These are phyloP conservation scores for Siniperca obscura DNA, from an alignment of 2,797 vertebrate genomes.

Conservation along the genomic window DNA sequence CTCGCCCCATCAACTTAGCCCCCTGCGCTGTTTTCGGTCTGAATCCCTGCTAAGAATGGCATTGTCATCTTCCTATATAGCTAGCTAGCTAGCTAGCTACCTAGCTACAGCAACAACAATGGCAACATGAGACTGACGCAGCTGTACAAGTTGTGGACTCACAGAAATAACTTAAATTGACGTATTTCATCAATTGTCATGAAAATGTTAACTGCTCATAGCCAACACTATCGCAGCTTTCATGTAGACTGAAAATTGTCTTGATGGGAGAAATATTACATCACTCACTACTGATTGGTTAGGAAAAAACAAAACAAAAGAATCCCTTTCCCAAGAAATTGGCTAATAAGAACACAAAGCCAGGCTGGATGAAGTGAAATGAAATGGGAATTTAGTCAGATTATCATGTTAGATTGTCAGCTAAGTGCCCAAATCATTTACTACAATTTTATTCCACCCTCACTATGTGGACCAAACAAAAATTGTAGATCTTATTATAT, in stretches of 20 bases:
- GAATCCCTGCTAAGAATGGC: background rate
- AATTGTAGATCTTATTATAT: background rate
- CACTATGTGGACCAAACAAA: background rate
- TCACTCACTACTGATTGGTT: background rate
- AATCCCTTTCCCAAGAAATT: background rate
- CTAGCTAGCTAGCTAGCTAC: background rate
- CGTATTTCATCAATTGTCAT: background rate
- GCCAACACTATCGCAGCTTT: background rate
- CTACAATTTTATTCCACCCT: background rate
- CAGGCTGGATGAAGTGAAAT: background rate
- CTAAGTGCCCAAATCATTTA: background rate
- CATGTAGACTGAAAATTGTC: no score
- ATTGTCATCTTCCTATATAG: background rate
- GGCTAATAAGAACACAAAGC: background rate
- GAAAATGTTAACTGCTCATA: background rate
- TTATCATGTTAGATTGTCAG: background rate
- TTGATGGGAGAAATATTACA: background rate
- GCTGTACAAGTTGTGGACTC: background rate
- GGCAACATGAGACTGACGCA: background rate
- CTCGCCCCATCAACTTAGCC: background rate
- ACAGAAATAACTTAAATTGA: background rate
- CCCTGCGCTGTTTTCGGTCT: background rate
- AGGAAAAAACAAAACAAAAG: background rate
- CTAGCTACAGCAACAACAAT: background rate
- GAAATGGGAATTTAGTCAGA: background rate